These are phyloP conservation scores for Hyla sarda DNA, from an alignment of 2,113 vertebrate species.

Conservation along the genomic window DNA sequence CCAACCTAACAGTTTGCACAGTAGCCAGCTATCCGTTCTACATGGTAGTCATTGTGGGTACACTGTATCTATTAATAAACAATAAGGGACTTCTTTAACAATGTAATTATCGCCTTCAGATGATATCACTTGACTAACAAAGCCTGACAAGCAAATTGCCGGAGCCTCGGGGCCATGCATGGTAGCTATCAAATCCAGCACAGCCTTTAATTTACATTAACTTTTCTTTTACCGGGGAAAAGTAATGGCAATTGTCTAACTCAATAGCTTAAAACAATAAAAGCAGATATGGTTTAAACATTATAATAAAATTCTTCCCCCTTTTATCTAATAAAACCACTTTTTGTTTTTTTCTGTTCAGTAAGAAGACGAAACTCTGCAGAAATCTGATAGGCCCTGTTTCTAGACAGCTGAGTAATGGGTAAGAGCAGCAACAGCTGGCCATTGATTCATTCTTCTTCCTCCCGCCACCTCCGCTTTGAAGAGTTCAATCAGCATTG, in stretches of 20 bases:
- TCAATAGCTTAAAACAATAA: background rate
- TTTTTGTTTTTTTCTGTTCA: conserved; percentile 65
- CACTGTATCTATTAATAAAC: background rate
- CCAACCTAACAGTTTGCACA: background rate
- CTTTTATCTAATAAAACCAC: conserved; percentile 59
- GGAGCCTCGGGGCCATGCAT: background rate
- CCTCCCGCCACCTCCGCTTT: conserved; percentile 64
- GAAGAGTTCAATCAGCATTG: conserved; percentile 69
- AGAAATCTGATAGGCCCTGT: conserved; percentile 70
- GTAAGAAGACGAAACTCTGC: conserved; percentile 63
- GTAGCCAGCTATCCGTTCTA: background rate
- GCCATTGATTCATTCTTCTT: conserved; percentile 65
- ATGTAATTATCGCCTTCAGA: background rate
- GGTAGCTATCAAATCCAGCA: background rate
- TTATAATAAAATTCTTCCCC: conserved; percentile 50
- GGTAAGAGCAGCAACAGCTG: conserved; percentile 73
- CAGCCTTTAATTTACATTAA: background rate
- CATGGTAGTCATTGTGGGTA: background rate
- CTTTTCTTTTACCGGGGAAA: background rate
- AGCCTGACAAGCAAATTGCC: background rate
- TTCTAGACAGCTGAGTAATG: conserved; percentile 77
- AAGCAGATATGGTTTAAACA: conserved; percentile 24
- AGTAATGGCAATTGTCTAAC: background rate
- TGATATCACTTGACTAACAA: background rate
- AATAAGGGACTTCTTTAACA: background rate